Percentiles rank a stretch among this genome's conserved stretches.
phyloP scores from a whole-genome alignment of 2,797 vertebrate genomes.

The Chelonia mydas region DNA sequence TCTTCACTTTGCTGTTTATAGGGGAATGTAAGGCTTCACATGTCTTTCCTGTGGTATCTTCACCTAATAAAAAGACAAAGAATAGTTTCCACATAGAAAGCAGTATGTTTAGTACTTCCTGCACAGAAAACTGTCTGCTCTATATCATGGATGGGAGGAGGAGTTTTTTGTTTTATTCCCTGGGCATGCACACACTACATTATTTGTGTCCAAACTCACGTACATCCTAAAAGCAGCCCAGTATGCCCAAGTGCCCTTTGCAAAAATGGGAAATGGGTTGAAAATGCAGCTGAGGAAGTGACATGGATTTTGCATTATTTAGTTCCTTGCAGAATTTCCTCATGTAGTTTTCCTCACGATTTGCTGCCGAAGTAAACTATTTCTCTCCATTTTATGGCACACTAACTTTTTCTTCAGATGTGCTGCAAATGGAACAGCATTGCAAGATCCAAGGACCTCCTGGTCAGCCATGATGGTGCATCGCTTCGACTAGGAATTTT shows the following conservation, averaged over 20 bases:
- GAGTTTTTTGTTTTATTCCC: neutral
- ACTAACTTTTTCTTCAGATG: neutral
- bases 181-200: neutral
- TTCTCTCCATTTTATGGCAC: neutral
- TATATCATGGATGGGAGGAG: neutral
- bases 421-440: neutral
- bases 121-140: neutral
- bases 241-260: neutral
- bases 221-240: neutral
- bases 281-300: neutral
- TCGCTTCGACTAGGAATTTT: neutral
- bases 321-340: neutral
- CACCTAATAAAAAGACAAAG: neutral
- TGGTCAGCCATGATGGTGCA: neutral
- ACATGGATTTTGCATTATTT: neutral
- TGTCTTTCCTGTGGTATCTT: no score
- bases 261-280: neutral
- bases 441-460: neutral
- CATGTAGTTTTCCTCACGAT: neutral
- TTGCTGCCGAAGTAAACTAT: neutral
- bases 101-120: neutral
- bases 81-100: neutral
- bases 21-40: no score
- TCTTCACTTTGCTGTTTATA: no score
- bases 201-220: neutral